Base-by-base conservation (phyloP, 2,113 vertebrate species). In the Colius striatus region DNA sequence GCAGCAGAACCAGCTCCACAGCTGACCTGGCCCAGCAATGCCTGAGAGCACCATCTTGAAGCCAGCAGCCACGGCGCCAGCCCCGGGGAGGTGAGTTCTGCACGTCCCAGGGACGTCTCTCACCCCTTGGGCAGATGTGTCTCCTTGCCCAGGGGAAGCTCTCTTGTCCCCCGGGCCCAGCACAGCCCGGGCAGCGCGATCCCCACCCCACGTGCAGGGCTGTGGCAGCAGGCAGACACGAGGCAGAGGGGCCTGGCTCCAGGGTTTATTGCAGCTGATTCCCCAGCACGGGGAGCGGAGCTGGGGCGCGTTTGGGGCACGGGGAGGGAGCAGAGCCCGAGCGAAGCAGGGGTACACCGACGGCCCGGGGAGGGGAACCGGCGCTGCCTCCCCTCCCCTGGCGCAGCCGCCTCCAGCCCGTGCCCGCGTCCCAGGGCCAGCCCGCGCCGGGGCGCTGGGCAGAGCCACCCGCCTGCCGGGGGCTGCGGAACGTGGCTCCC, bases 191-290 rank as follows among this genome's bases (percentile, higher is more conserved):
- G 19, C 25, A 71, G 81, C 50, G 34, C 18, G 29, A 79, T 32
- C 22, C 38, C 23, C 67, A 6, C 58, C 4, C 26, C 47, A 19
- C 9, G 23, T 78, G 76, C 91, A 66, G 21, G 13, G 29, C 29
- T 1, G 0, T 18, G 0, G 41, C 4, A 0, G 36, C 53, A 94
- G 79, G 47, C 1, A 94, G 87, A 91, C 74, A 93, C 7, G 5
- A 91, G 78, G 84, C 95, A 94, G 45, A 50, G 32, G 8, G 20
- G 43, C 82, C 66, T 96, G 95, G 57, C 84, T 95, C 87, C 77
- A 78, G 74, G 65, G 51, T 96, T 94, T 96, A 96, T 96, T 95
- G 87, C 73, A 84, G 86, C 54, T 88, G 79, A 63, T 72, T 88
- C 79, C 75, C 50, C 75, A 38, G 32, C 16, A 0, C 6, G 92